Evolutionary conservation across 2,888 invertebrate species (phyloP), one percentile per base, ranked within the genome.

Genomic region (Oegoconia quadripuncta): DNA sequence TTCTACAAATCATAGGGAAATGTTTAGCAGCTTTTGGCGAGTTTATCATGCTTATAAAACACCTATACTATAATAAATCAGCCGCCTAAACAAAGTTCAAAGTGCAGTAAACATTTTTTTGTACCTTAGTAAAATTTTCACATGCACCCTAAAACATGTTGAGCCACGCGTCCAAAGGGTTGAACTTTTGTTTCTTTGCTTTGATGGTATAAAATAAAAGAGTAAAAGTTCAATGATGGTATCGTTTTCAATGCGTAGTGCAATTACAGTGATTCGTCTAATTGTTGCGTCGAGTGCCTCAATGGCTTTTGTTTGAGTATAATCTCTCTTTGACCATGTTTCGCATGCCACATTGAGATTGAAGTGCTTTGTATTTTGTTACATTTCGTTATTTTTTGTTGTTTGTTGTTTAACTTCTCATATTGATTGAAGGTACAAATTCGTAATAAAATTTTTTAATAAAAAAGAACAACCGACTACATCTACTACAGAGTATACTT

Each of bases 251-350:
- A 77, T 77, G 65, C 62, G 27, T 12, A 48, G 53, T 67, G 71
- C 75, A 81, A 86, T 83, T 83, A 84, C 77, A 71, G 70, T 77
- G 74, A 83, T 83, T 74, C 74, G 55, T 67, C 75, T 86, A 86
- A 86, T 86, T 84, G 81, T 79, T 73, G 59, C 63, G 59, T 62
- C 42, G 60, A 64, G 69, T 65, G 59, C 55, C 65, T 70, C 63
- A 55, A 58, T 53, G 52, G 60, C 68, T 71, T 80, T 81, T 81
- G 78, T 78, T 75, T 75, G 59, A 72, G 66, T 67, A 67, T 65
- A 62, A 60, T 65, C 64, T 73, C 66, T 64, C 86, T 84, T 84
- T 84, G 84, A 81, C 82, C 74, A 68, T 74, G 61, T 78, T 64
- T 72, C 66, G 70, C 70, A 76, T 74, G 74, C 67, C 71, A 63